Conservation (phyloP, 2,797 vertebrate species). For the Valencia hispanica region DNA sequence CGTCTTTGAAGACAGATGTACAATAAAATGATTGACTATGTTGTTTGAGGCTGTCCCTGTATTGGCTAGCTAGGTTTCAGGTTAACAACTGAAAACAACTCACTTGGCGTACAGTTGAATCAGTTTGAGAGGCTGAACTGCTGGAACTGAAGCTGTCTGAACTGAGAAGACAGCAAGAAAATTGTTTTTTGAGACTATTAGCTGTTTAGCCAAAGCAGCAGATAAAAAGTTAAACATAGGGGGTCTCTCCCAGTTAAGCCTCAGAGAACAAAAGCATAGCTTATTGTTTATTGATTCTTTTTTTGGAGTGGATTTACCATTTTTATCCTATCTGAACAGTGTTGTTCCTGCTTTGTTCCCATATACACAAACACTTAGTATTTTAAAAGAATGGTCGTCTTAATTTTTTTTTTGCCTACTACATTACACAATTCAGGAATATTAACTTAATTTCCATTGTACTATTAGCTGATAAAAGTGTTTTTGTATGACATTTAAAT, state of each 20-base stretch:
- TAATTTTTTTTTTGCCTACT: neutral
- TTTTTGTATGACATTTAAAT: neutral
- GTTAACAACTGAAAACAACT: neutral
- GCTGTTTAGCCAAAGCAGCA: conserved; percentile 1
- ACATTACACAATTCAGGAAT: neutral
- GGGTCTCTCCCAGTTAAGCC: neutral
- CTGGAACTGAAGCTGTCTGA: neutral
- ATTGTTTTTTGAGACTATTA: neutral
- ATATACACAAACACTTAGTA: neutral
- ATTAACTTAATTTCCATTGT: neutral
- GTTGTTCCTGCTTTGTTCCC: neutral
- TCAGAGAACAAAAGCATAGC: neutral
- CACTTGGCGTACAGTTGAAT: neutral
- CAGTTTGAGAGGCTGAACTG: neutral
- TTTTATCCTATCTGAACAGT: neutral
- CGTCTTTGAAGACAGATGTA: neutral
- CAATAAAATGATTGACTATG: neutral
- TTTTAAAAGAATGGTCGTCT: neutral
- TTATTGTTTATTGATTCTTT: neutral
- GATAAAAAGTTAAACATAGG: neutral
- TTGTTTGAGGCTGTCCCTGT: neutral
- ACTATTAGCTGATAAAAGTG: neutral
- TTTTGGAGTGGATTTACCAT: neutral
- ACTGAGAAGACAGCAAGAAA: neutral
- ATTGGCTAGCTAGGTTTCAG: neutral